These are phyloP conservation scores for Andricus quercusramuli DNA, from an alignment of 2,888 invertebrate genomes.

Conservation along the genomic window DNA sequence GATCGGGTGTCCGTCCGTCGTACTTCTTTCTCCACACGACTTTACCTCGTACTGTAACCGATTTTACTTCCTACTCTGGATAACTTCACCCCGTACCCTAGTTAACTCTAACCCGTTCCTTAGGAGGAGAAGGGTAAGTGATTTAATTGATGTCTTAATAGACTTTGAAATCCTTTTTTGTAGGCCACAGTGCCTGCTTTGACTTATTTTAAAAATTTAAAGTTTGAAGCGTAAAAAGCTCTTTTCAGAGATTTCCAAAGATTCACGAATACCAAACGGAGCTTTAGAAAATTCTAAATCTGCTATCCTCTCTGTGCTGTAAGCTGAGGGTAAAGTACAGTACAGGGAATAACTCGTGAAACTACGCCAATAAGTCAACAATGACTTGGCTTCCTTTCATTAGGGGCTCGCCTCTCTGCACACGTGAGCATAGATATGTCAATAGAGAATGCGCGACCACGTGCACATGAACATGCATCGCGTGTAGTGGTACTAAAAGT, in stretches of 20 bases:
- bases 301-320: not conserved
- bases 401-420: constrained; percentile 28
- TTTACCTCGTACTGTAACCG: too few species aligned
- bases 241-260: not conserved
- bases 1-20: too few species aligned
- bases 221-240: not conserved
- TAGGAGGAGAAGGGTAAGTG: too few species aligned
- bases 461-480: constrained; percentile 35
- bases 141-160: too few species aligned
- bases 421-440: constrained; percentile 38
- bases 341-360: constrained; percentile 22
- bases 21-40: too few species aligned
- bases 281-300: constrained; percentile 4
- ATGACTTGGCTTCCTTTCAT: constrained; percentile 39
- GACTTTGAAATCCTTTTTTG: too few species aligned
- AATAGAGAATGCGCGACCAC: not conserved
- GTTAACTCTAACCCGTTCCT: too few species aligned
- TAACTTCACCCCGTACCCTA: too few species aligned
- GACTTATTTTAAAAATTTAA: too few species aligned
- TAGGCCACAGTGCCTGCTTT: too few species aligned
- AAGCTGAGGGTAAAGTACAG: not conserved
- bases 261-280: not conserved
- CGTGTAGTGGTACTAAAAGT: constrained; percentile 43
- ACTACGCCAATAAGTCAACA: constrained; percentile 41
- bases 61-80: too few species aligned